Base-by-base conservation (phyloP, 2,888 invertebrate genomes). In the Lysandra coridon region DNA sequence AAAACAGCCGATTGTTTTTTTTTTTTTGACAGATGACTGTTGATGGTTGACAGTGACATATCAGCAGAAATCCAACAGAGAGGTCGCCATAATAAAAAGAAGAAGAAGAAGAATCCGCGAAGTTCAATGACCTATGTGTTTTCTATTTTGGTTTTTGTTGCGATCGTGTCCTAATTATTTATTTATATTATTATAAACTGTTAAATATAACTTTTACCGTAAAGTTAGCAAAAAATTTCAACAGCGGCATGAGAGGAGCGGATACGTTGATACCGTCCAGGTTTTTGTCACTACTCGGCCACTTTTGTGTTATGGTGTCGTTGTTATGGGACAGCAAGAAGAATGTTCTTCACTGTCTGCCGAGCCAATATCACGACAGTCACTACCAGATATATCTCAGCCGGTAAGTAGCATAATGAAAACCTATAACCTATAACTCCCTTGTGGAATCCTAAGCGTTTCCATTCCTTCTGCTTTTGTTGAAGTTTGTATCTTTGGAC, bases 211-310 rank as follows among this genome's bases (percentile, higher is more conserved):
- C 3, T 17, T 69, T 69, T 69, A 4, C 30, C 30, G 10, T 69
- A 14, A 30, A 4, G 73, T 78, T 74, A 78, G 75, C 78, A 76
- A 80, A 33, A 33, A 30, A 69, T 1, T 75, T 73, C 73, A 80
- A 80, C 80, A 84, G 83, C 87, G 92, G 90, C 82, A 94, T 94
- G 94, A 90, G 91, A 91, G 91, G 91, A 82, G 90, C 91, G 69
- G 90, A 87, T 88, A 95, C 86, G 74, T 86, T 96, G 80, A 95
- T 96, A 83, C 97, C 97, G 82, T 96, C 96, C 79, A 95, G 97
- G 83, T 97, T 97, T 90, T 90, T 97, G 82, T 95, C 96, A 81
- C 93, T 97, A 78, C 91, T 96, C 81, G 96, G 96, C 79, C 97
- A 97, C 90, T 93, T 97, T 79, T 95, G 96, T 80, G 95, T 97